Percentiles rank a stretch among this genome's conserved stretches.
These are phyloP conservation scores for Podarcis siculus DNA, from an alignment of 2,797 vertebrate genomes.

Conservation along the genomic window DNA sequence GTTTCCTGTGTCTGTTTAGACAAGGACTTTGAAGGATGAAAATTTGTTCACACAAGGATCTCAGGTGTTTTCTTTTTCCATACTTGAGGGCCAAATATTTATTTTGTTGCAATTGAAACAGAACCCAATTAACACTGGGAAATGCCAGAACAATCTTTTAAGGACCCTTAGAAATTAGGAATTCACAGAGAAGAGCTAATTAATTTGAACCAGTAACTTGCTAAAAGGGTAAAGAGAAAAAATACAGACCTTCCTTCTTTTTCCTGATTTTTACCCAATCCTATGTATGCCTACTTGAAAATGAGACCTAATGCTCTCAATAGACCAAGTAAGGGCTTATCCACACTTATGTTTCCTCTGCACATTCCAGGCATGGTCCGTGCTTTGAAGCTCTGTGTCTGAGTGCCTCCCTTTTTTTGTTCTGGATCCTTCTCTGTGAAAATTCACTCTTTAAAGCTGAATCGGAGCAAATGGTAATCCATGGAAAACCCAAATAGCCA, in stretches of 20 bases:
- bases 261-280: neutral
- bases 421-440: too few relatives aligned
- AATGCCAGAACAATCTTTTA: neutral
- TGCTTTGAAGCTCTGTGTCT: too few relatives aligned
- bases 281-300: neutral
- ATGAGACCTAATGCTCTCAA: too few relatives aligned
- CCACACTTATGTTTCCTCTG: too few relatives aligned
- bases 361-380: too few relatives aligned
- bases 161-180: neutral
- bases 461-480: too few relatives aligned
- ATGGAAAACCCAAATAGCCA: too few relatives aligned
- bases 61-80: neutral
- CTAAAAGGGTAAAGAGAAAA: neutral
- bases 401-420: too few relatives aligned
- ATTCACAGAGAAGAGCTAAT: neutral
- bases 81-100: neutral
- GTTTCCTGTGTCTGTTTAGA: neutral
- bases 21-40: neutral
- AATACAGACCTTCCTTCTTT: neutral
- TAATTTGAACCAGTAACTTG: neutral
- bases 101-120: neutral
- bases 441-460: too few relatives aligned
- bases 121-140: neutral
- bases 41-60: neutral
- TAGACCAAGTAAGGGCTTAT: too few relatives aligned